Percentiles rank a stretch among this genome's conserved stretches.
Conservation (phyloP, 1,140 invertebrate species). For the Cotesia chilonis region DNA sequence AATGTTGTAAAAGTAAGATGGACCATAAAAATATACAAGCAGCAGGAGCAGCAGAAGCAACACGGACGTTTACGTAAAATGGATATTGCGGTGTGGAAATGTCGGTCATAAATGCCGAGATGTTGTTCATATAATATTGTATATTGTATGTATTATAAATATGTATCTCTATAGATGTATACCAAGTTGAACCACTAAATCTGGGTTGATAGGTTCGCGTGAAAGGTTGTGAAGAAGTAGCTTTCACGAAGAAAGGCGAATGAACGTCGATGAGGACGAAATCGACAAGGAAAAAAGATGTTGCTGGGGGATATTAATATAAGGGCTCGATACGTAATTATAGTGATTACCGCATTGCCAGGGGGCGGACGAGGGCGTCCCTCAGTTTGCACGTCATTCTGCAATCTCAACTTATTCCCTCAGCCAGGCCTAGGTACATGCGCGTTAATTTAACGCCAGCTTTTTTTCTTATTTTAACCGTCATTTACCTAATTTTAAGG, state of each 20-base stretch:
- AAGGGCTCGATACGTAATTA: slow-evolving; percentile 66
- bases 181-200: slow-evolving; percentile 43
- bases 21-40: slow-evolving; percentile 4
- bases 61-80: background rate
- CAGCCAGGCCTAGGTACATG: slow-evolving; percentile 50
- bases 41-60: no score
- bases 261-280: slow-evolving; percentile 29
- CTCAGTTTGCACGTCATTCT: slow-evolving; percentile 67
- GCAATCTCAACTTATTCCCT: slow-evolving; percentile 56
- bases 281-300: slow-evolving; percentile 50
- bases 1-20: background rate
- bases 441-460: slow-evolving; percentile 55
- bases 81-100: slow-evolving; percentile 17
- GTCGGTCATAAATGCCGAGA: slow-evolving; percentile 25
- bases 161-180: no score
- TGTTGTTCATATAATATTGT: slow-evolving; percentile 21
- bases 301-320: slow-evolving; percentile 65
- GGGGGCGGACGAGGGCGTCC: slow-evolving; percentile 64
- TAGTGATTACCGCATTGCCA: slow-evolving; percentile 67
- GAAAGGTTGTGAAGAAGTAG: slow-evolving; percentile 47
- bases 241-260: slow-evolving; percentile 45
- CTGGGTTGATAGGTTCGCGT: slow-evolving; percentile 47
- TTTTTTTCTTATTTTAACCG: slow-evolving; percentile 37
- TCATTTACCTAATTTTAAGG: slow-evolving; percentile 29
- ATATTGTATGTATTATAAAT: no score